Percentiles rank a stretch among this genome's conserved stretches.
Evolutionary conservation across 2,888 invertebrate genomes (phyloP).

Genomic region (Adelphocoris suturalis): DNA sequence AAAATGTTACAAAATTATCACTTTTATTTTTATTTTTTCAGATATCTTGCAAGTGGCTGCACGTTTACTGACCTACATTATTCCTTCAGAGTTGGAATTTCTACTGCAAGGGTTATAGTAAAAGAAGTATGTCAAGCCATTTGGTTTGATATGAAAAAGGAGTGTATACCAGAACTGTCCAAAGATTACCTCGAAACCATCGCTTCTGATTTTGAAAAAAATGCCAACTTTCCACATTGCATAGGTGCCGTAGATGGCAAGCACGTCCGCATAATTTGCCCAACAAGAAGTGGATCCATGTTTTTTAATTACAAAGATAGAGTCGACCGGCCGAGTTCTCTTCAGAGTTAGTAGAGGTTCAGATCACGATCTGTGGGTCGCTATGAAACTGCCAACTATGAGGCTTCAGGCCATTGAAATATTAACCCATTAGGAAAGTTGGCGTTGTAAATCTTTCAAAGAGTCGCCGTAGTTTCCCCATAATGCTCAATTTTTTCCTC

Average conservation of each 20-base stretch:
- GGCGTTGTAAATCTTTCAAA: slow-evolving; percentile 24
- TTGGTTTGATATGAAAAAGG: slow-evolving; percentile 74
- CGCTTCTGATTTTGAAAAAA: slow-evolving; percentile 75
- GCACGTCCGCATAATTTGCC: slow-evolving; percentile 75
- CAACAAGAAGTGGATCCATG: slow-evolving; percentile 75
- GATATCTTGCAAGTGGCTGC: slow-evolving; percentile 76
- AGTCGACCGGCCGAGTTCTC: not conserved
- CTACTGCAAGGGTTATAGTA: slow-evolving; percentile 75
- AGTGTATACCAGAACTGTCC: slow-evolving; percentile 74
- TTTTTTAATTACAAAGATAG: slow-evolving; percentile 75
- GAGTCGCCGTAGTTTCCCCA: slow-evolving; percentile 2
- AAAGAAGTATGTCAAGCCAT: slow-evolving; percentile 75
- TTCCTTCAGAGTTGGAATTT: slow-evolving; percentile 74
- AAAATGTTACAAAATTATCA: too few species aligned
- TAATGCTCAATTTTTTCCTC: slow-evolving; percentile 19
- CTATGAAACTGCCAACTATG: slow-evolving; percentile 7
- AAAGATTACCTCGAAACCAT: slow-evolving; percentile 73
- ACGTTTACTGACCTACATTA: slow-evolving; percentile 76
- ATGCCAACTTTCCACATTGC: slow-evolving; percentile 76
- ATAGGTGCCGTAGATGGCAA: slow-evolving; percentile 76
- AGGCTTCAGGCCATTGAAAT: not conserved
- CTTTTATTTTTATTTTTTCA: slow-evolving; percentile 72
- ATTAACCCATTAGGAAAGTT: slow-evolving; percentile 29
- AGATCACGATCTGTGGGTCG: not conserved
- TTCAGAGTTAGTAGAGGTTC: not conserved